A percentile compares a stretch with the other conserved stretches of the same genome.
phyloP scores from a whole-genome alignment of 2,888 invertebrate genomes.

The Tribolium freemani region DNA sequence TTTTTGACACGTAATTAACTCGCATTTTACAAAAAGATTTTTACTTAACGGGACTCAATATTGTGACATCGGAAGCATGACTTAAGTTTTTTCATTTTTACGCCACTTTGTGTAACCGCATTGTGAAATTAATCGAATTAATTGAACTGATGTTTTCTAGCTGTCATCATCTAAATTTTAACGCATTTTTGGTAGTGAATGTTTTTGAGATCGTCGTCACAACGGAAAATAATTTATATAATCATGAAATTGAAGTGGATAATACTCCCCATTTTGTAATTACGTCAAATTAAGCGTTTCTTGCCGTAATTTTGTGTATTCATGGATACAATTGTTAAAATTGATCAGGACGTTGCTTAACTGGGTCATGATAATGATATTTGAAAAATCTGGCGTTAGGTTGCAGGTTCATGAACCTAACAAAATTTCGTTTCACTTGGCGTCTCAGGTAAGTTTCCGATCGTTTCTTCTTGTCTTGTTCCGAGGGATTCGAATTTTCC shows the following conservation, averaged over 20 bases:
- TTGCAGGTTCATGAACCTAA: background rate
- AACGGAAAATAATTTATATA: background rate
- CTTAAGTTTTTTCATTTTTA: constrained; percentile 14
- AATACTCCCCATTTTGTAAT: constrained; percentile 21
- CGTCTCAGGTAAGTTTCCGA: constrained; percentile 25
- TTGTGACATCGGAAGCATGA: constrained; percentile 24
- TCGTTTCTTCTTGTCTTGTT: constrained; percentile 2
- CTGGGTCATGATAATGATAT: constrained; percentile 26
- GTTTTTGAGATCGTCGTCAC: background rate
- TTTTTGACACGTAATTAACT: background rate
- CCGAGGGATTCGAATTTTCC: constrained; percentile 4
- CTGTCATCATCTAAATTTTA: background rate
- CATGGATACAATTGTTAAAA: constrained; percentile 17
- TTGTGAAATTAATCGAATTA: constrained; percentile 8
- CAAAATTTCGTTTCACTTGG: background rate
- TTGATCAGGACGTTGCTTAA: constrained; percentile 15
- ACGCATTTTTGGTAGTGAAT: constrained; percentile 4
- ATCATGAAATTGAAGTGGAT: constrained; percentile 13
- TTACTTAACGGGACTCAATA: background rate
- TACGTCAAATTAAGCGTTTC: constrained; percentile 10
- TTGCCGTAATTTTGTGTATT: constrained; percentile 21
- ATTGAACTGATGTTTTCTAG: constrained; percentile 5
- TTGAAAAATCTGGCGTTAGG: background rate
- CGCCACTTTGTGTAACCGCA: constrained; percentile 14
- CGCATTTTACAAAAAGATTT: background rate